Evolutionary conservation across 2,797 vertebrate species (phyloP).

Genomic region (Cryptoprocta ferox): DNA sequence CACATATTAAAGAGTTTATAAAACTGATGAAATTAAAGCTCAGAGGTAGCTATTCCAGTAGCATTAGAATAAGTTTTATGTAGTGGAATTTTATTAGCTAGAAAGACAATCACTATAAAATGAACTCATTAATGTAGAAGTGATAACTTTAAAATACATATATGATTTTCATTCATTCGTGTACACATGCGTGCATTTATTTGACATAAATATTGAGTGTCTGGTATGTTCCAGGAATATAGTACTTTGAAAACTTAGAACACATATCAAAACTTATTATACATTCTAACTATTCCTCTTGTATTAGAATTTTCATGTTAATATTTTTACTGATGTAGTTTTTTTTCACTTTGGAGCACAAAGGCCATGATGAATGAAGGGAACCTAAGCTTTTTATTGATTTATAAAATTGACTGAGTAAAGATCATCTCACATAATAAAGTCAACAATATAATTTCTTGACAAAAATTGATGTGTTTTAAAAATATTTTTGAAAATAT

Average conservation of each 20-base stretch:
- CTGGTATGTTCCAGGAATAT: neutral
- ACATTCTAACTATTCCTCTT: neutral
- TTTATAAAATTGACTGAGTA: neutral
- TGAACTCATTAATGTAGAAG: constrained; percentile 35
- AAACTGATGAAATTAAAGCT: neutral
- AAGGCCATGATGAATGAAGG: neutral
- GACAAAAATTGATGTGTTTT: neutral
- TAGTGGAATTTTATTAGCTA: constrained; percentile 41
- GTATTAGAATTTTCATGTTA: neutral
- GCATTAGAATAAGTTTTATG: neutral
- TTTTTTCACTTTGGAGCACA: neutral
- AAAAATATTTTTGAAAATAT: neutral
- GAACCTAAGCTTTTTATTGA: neutral
- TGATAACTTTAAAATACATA: neutral
- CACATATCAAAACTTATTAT: neutral
- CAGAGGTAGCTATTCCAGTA: neutral
- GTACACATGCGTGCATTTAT: neutral
- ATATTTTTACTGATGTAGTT: neutral
- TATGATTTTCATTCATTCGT: constrained; percentile 14
- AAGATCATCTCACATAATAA: neutral
- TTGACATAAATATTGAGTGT: neutral
- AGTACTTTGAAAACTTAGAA: neutral
- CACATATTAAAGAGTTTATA: constrained; percentile 7
- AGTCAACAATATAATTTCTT: constrained; percentile 11
- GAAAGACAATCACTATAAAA: constrained; percentile 46